Evolutionary conservation across 2,797 vertebrate genomes (phyloP).

Genomic region (Thalassophryne amazonica): DNA sequence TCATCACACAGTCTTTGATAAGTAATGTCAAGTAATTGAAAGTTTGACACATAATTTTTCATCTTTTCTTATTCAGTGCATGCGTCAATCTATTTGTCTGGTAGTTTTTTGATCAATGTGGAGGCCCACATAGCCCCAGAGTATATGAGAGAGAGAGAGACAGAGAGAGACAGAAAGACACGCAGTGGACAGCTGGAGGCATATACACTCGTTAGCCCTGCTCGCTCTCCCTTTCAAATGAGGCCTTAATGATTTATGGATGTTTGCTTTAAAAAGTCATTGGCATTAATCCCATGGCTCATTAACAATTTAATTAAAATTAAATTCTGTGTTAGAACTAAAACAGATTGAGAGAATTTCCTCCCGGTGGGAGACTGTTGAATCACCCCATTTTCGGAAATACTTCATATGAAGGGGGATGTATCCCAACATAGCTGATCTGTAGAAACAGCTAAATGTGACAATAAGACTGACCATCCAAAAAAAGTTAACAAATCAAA

Average conservation of each 20-base stretch:
- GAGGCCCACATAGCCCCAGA: conserved; percentile 25
- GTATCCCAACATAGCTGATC: conserved; percentile 52
- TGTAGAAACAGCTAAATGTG: conserved; percentile 35
- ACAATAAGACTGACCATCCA: conserved; percentile 1
- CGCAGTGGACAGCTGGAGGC: conserved; percentile 64
- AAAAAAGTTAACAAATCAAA: no score
- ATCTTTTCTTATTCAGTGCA: conserved; percentile 25
- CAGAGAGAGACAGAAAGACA: conserved; percentile 1
- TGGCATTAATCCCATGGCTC: conserved; percentile 88
- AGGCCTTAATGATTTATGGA: conserved; percentile 84
- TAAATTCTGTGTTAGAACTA: conserved; percentile 82
- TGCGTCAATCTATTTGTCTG: conserved; percentile 17
- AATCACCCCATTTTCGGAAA: conserved; percentile 76
- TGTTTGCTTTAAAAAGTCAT: conserved; percentile 88
- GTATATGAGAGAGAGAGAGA: neutral
- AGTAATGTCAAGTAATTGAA: neutral
- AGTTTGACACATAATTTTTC: neutral
- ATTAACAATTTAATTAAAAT: conserved; percentile 89
- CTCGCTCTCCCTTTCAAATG: conserved; percentile 73
- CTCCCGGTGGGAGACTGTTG: conserved; percentile 77
- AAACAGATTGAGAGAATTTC: conserved; percentile 81
- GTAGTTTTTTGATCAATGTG: conserved; percentile 31
- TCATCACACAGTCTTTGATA: neutral
- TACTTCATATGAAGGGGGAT: conserved; percentile 58
- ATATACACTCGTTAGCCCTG: conserved; percentile 64